phyloP scores from a whole-genome alignment of 2,888 invertebrate genomes.

The Drepanosiphum platanoidis region DNA sequence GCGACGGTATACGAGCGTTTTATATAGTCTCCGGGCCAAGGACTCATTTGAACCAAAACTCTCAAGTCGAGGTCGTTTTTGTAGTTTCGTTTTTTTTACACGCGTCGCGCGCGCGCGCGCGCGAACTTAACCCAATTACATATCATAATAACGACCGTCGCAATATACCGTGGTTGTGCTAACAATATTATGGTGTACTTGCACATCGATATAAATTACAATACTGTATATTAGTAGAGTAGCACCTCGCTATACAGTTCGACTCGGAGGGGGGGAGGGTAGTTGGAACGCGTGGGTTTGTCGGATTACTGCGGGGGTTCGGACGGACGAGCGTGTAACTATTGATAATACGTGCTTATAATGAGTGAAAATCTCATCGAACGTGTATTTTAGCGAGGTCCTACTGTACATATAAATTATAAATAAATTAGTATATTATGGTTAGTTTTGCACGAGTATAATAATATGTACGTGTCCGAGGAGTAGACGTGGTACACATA shows the following conservation, averaged over 20 bases:
- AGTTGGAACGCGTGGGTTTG: neutral
- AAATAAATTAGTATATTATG: neutral
- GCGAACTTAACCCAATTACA: constrained; percentile 54
- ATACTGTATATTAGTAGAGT: neutral
- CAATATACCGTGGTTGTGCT: too few relatives aligned
- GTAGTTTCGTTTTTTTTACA: neutral
- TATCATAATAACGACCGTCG: too few relatives aligned
- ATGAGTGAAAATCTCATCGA: too few relatives aligned
- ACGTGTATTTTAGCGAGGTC: too few relatives aligned
- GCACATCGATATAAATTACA: neutral
- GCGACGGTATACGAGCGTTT: neutral
- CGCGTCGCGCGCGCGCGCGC: constrained; percentile 14
- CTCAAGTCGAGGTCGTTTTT: constrained; percentile 54
- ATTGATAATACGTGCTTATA: too few relatives aligned
- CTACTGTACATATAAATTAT: neutral
- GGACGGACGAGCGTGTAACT: neutral
- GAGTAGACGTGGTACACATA: too few relatives aligned
- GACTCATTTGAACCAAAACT: constrained; percentile 57
- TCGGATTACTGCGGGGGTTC: too few relatives aligned
- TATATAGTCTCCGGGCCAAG: constrained; percentile 52
- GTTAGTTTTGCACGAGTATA: too few relatives aligned
- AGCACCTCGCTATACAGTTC: neutral
- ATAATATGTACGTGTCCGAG: neutral
- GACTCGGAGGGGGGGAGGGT: neutral
- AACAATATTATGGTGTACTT: too few relatives aligned